Percentiles rank a stretch among this genome's conserved stretches.
Evolutionary conservation across 1,140 invertebrate genomes (phyloP).

Genomic region (Melitaea cinxia): DNA sequence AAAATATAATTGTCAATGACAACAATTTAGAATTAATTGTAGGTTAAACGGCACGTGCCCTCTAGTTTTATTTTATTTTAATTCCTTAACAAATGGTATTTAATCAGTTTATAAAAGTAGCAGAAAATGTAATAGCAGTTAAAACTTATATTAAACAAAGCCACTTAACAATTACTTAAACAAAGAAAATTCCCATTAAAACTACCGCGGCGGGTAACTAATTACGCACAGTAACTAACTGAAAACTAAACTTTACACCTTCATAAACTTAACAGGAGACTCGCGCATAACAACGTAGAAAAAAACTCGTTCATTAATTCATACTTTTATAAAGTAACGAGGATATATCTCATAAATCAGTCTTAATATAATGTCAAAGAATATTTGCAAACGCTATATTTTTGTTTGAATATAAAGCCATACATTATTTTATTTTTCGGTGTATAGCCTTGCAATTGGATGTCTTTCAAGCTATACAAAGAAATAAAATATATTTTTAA

Average conservation of each 20-base stretch:
- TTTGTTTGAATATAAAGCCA: not conserved
- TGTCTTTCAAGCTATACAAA: not conserved
- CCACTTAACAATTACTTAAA: slow-evolving; percentile 50
- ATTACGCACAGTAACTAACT: slow-evolving; percentile 56
- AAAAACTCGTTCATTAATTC: slow-evolving; percentile 14
- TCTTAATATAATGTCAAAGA: not conserved
- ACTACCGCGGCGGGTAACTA: slow-evolving; percentile 49
- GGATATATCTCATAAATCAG: not conserved
- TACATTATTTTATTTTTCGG: not conserved
- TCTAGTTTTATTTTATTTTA: no score
- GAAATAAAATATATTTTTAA: not conserved
- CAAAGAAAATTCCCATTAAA: slow-evolving; percentile 60
- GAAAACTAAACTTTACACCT: slow-evolving; percentile 53
- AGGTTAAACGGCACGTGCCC: no score
- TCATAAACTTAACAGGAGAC: slow-evolving; percentile 39
- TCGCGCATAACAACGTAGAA: slow-evolving; percentile 33
- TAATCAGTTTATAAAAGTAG: not conserved
- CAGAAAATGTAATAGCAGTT: slow-evolving; percentile 11
- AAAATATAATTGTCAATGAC: no score
- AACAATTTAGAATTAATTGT: no score
- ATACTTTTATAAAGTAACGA: not conserved
- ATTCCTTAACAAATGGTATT: no score
- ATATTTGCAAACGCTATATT: not conserved
- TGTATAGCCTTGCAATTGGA: not conserved
- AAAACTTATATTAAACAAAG: slow-evolving; percentile 32